Evolutionary conservation across 2,113 vertebrate species (phyloP).

Genomic region (Gila orcuttii): DNA sequence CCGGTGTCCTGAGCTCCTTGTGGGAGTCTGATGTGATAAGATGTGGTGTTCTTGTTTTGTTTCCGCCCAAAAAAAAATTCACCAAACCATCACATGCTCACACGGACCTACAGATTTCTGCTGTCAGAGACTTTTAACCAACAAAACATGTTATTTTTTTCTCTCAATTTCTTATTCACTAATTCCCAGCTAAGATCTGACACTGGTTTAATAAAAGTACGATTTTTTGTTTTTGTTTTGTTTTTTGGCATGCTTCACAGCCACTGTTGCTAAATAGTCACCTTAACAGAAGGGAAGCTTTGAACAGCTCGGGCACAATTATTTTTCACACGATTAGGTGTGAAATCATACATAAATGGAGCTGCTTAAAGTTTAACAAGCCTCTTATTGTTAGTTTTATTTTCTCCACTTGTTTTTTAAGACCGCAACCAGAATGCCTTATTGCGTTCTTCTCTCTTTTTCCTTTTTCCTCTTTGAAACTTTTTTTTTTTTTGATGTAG

Average conservation of each 20-base stretch:
- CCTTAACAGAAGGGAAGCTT: conserved; percentile 29
- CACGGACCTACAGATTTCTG: not conserved
- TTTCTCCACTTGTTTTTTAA: not conserved
- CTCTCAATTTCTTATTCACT: conserved; percentile 51
- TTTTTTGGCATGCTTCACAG: not conserved
- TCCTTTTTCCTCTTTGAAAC: not conserved
- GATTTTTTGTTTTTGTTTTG: not conserved
- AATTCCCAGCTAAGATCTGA: conserved; percentile 39
- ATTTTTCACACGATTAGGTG: conserved; percentile 1
- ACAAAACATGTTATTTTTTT: not conserved
- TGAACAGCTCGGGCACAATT: conserved; percentile 4
- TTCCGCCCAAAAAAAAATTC: no score
- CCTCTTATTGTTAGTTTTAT: conserved; percentile 3
- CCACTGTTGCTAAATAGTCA: conserved; percentile 10
- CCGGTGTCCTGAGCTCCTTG: not conserved
- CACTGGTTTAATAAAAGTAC: conserved; percentile 10
- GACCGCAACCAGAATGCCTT: not conserved
- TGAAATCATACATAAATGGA: conserved; percentile 22
- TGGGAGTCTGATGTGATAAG: conserved; percentile 13
- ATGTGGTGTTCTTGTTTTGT: not conserved
- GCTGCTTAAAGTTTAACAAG: conserved; percentile 9
- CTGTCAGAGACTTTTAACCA: not conserved
- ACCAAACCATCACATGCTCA: not conserved
- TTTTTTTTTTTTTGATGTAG: not conserved
- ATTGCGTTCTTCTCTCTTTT: not conserved